Evolutionary conservation across 2,888 invertebrate genomes (phyloP), one percentile per base, ranked within the genome.

Genomic region (Oscheius myriophilus): DNA sequence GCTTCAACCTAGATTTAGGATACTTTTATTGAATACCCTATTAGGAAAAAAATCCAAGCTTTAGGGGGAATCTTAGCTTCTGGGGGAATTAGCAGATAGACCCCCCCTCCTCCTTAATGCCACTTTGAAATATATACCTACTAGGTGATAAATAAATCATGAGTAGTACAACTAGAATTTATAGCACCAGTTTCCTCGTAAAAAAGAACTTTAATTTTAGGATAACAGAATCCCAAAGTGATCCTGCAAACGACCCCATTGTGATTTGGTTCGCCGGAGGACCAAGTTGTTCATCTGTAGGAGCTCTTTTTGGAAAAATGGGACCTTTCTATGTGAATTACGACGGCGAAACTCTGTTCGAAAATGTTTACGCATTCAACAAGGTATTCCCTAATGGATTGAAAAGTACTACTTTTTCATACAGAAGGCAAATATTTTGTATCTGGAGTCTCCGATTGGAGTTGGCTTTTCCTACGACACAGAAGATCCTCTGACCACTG

Each of bases 341-440:
- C 26, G 84, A 84, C 66, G 84, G 73, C 6, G n/a, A 67, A 39
- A 82, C 80, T 4, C 73, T 86, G 14, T 84, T 78, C 64, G 81
- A 84, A 69, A 87, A 87, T 69, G 78, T 79, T 11, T 86, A 84
- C 68, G 72, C 82, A 41, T 87, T 87, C 87, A 87, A 87, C 71
- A 81, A 77, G 69, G 85, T 85, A 67, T 52, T 80, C 45, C n/a
- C n/a, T n/a, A n/a, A n/a, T n/a, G n/a, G n/a, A n/a, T n/a, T n/a
- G n/a, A n/a, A n/a, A n/a, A n/a, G n/a, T n/a, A n/a, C n/a, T n/a
- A n/a, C n/a, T n/a, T n/a, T n/a, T n/a, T n/a, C n/a, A n/a, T n/a
- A n/a, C 63, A 89, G 88, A 78, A 87, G 25, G 88, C 89, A 23
- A 90, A 89, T 78, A 87, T 89, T 67, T 72, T 89, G 49, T 89